phyloP scores from a whole-genome alignment of 2,113 vertebrate species.

The Actinemys pallida region DNA sequence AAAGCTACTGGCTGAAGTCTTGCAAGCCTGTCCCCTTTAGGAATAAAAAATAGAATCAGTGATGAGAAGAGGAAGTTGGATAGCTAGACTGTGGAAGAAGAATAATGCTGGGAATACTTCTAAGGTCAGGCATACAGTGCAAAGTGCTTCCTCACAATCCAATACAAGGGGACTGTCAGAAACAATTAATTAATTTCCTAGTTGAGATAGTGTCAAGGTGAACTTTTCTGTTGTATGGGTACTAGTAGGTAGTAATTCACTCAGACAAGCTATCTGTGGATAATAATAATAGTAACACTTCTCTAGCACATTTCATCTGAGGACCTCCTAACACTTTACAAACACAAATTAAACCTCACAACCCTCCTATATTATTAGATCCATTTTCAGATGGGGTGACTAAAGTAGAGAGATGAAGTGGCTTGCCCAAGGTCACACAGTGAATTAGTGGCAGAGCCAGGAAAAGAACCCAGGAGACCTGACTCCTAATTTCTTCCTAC shows the following conservation, averaged over 20 bases:
- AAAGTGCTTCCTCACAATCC: not conserved
- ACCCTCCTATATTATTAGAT: not conserved
- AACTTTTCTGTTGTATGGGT: not conserved
- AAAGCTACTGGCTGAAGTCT: not conserved
- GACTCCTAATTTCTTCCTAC: slow-evolving; percentile 13
- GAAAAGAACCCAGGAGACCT: not conserved
- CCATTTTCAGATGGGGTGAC: slow-evolving; percentile 29
- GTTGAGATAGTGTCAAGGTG: not conserved
- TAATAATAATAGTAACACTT: not conserved
- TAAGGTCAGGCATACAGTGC: not conserved
- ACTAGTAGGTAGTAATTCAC: slow-evolving; percentile 5
- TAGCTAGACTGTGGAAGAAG: not conserved
- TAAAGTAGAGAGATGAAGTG: slow-evolving; percentile 13
- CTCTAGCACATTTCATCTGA: not conserved
- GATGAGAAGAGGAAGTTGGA: not conserved
- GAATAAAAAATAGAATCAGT: not conserved
- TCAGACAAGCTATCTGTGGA: rapidly evolving
- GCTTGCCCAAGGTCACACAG: slow-evolving; percentile 4
- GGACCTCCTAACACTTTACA: slow-evolving; percentile 8
- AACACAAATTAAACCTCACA: slow-evolving; percentile 27
- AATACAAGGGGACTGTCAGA: slow-evolving; percentile 29
- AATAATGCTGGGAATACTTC: slow-evolving; percentile 39
- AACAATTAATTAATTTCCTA: not conserved
- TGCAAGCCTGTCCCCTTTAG: not conserved
- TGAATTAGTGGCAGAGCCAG: slow-evolving; percentile 1